phyloP scores from a whole-genome alignment of 2,888 invertebrate genomes.

The Drosophila longiperda region DNA sequence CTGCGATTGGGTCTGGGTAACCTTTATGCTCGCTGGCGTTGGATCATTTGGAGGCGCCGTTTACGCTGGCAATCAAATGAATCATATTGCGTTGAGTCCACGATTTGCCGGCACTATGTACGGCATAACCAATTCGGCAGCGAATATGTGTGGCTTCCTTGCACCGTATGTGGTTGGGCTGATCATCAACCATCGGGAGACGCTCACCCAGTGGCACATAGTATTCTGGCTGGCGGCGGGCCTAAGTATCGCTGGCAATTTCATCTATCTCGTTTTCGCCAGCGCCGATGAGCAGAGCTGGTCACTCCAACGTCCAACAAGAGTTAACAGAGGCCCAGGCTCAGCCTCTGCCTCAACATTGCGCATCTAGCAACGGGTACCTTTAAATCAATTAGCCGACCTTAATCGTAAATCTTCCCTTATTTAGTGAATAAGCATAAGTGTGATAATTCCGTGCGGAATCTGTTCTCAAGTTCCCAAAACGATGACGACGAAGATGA shows the following conservation, averaged over 20 bases:
- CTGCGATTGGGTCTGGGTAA: conserved; percentile 89
- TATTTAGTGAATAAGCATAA: conserved; percentile 56
- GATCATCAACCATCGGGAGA: conserved; percentile 87
- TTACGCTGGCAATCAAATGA: conserved; percentile 93
- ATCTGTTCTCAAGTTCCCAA: conserved; percentile 44
- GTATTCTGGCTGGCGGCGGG: conserved; percentile 93
- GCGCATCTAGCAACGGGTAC: conserved; percentile 44
- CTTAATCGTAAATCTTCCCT: conserved; percentile 4
- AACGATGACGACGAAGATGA: conserved; percentile 1
- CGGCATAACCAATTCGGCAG: conserved; percentile 93
- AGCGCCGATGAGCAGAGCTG: conserved; percentile 91
- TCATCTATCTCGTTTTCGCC: conserved; percentile 92
- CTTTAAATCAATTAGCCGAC: conserved; percentile 10
- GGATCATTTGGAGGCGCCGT: conserved; percentile 92
- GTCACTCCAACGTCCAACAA: conserved; percentile 74
- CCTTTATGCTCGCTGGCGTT: conserved; percentile 89
- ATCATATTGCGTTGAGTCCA: conserved; percentile 93
- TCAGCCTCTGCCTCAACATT: neutral
- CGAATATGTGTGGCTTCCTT: conserved; percentile 92
- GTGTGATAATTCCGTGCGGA: conserved; percentile 70
- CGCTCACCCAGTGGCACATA: conserved; percentile 84
- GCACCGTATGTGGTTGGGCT: conserved; percentile 92
- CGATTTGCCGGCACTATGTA: conserved; percentile 94
- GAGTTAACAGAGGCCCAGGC: neutral
- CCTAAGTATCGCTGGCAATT: conserved; percentile 90